Conservation (phyloP, 1,140 invertebrate species). For the Drosophila tropicalis region DNA sequence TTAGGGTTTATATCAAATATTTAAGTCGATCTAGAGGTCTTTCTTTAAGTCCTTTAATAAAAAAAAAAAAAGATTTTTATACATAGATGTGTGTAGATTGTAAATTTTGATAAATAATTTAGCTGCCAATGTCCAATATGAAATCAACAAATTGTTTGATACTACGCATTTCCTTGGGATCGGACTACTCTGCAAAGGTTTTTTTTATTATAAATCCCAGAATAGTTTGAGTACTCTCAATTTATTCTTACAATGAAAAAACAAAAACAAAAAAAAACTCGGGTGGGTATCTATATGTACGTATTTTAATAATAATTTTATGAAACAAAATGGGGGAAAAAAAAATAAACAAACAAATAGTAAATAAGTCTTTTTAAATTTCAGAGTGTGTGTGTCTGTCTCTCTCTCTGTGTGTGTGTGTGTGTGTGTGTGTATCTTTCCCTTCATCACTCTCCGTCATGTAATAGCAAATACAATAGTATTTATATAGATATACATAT, state of each 20-base stretch:
- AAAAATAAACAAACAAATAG: conserved; percentile 72
- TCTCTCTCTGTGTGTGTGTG: conserved; percentile 68
- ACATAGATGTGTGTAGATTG: too few species aligned
- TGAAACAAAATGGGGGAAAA: conserved; percentile 47
- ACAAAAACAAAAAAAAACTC: conserved; percentile 53
- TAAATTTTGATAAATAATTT: too few species aligned
- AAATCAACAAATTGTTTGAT: neutral
- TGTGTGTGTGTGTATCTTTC: conserved; percentile 62
- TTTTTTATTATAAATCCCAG: neutral
- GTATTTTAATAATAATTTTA: conserved; percentile 46
- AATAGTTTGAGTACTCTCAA: conserved; percentile 2
- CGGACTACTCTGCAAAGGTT: conserved; percentile 2
- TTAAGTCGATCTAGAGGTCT: too few species aligned
- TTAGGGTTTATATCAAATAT: too few species aligned
- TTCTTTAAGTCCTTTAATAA: too few species aligned
- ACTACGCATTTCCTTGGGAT: neutral
- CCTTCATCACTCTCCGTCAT: conserved; percentile 57
- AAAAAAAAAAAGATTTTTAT: too few species aligned
- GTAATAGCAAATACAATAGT: conserved; percentile 60
- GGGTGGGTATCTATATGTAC: conserved; percentile 36
- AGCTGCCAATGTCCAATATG: too few species aligned
- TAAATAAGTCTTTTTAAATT: conserved; percentile 81
- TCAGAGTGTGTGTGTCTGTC: conserved; percentile 71
- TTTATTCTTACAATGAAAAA: conserved; percentile 50
- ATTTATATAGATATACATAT: conserved; percentile 40